Evolutionary conservation across 2,797 vertebrate species (phyloP), one percentile per base, ranked within the genome.

Genomic region (Enteromius unitaeniatus): DNA sequence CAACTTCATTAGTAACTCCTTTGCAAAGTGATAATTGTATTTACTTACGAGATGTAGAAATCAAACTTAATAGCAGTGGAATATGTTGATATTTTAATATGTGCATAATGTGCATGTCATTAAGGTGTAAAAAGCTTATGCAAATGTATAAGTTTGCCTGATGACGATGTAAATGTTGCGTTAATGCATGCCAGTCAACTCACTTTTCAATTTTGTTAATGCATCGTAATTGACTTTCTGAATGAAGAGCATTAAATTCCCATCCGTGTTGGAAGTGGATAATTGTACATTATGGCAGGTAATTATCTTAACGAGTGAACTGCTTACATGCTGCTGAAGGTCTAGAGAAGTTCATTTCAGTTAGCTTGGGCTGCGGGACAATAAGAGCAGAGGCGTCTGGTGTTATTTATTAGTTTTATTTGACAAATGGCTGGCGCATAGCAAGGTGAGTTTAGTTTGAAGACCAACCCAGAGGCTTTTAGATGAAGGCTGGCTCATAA

Each of bases 341-440:
- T 26, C 70, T 73, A 28, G 45, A 3, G 26, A 17, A 64, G 60
- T 64, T 64, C 1, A 15, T 31, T 68, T 49, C 23, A 11, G 10
- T 73, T 31, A 64, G 15, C 62, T 31, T 17, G 23, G 53, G 34
- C 49, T 68, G 37, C 65, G 10, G 64, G 28, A 42, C 58, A 55
- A 73, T 64, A 42, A 55, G 73, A 78, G 51, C 15, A 45, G 62
- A 72, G 28, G 26, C 58, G 47, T 70, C 74, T 65, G 73, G 26
- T 67, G 58, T 58, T 74, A 84, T 85, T 82, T 77, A 82, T 86
- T 78, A 49, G 65, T 60, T 78, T 79, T 81, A 85, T 83, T 51
- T 19, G 37, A 49, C 23, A 81, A 86, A 85, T 73, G 75, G n/a
- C 74, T 55, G 79, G 28, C 49, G 26, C 34, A 6, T 37, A 37